A percentile compares a stretch with the other conserved stretches of the same genome.
These are phyloP conservation scores for Troilus luridus DNA, from an alignment of 2,888 invertebrate species.

Conservation along the genomic window DNA sequence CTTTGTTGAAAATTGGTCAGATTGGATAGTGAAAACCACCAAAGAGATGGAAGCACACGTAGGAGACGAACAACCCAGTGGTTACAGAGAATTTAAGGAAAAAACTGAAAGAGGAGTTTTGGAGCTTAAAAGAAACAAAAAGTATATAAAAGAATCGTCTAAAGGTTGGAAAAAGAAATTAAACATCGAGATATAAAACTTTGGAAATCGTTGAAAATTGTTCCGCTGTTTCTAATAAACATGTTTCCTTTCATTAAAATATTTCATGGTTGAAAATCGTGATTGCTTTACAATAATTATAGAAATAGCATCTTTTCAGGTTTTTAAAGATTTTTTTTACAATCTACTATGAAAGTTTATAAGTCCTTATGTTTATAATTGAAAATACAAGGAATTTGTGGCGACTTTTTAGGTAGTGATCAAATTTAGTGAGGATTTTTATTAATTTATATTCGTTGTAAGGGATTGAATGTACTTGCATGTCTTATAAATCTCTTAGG, in stretches of 20 bases:
- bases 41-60: conserved; percentile 48
- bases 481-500: too few relatives aligned
- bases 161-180: conserved; percentile 57
- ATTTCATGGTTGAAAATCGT: background rate
- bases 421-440: too few relatives aligned
- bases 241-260: background rate
- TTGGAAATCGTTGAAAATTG: background rate
- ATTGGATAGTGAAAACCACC: conserved; percentile 62
- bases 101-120: conserved; percentile 50
- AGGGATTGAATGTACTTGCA: too few relatives aligned
- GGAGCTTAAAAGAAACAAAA: conserved; percentile 60
- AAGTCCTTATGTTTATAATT: too few relatives aligned
- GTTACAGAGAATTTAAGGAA: background rate
- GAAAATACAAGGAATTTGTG: too few relatives aligned
- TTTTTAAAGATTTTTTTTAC: too few relatives aligned
- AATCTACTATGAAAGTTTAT: too few relatives aligned
- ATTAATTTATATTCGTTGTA: too few relatives aligned
- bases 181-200: background rate
- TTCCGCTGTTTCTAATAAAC: background rate
- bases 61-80: background rate
- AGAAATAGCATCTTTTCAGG: background rate
- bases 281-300: background rate
- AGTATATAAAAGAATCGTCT: conserved; percentile 56
- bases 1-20: conserved; percentile 62
- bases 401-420: too few relatives aligned